Evolutionary conservation across 2,888 invertebrate genomes (phyloP).

Genomic region (Lycophotia porphyrea): DNA sequence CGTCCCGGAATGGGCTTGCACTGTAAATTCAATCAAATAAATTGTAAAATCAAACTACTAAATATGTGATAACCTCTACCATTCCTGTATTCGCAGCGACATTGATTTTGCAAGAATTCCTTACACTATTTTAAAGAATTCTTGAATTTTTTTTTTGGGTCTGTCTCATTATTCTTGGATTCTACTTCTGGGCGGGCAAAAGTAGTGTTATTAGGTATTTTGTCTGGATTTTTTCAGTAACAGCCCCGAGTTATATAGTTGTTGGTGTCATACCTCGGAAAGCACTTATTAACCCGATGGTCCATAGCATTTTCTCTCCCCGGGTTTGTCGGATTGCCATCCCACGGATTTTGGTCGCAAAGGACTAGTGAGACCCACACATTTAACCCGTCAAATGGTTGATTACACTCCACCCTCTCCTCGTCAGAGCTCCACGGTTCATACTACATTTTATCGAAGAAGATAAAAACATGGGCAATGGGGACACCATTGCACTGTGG

Average conservation of each 20-base stretch:
- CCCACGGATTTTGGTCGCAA: not conserved
- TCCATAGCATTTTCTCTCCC: not conserved
- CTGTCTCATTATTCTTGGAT: not conserved
- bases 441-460: too few species aligned
- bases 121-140: not conserved
- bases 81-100: too few species aligned
- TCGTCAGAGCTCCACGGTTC: too few species aligned
- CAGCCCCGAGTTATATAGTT: not conserved
- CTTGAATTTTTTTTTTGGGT: too few species aligned
- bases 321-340: not conserved
- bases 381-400: not conserved
- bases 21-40: slow-evolving; percentile 66
- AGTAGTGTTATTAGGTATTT: not conserved
- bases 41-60: not conserved
- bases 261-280: not conserved
- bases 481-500: too few species aligned
- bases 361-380: not conserved
- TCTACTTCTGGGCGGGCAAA: not conserved
- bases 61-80: not conserved
- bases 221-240: not conserved
- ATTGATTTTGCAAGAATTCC: not conserved
- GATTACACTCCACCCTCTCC: too few species aligned
- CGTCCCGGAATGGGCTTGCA: slow-evolving; percentile 74
- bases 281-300: too few species aligned
- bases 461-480: too few species aligned